Evolutionary conservation across 2,888 invertebrate species (phyloP).

Genomic region (Himalopsyche tibetana): DNA sequence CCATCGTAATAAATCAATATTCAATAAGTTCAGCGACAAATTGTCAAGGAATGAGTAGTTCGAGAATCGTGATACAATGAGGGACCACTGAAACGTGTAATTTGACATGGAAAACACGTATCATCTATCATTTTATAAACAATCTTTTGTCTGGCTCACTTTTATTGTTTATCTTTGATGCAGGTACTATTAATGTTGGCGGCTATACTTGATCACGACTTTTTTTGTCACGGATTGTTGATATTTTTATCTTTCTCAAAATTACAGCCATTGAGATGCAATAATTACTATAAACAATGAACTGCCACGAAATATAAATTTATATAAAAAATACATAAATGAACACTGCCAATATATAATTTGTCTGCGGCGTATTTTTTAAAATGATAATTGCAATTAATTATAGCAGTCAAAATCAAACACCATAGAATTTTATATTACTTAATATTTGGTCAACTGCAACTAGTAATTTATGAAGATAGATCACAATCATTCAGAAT

Average conservation of each 20-base stretch:
- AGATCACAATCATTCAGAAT: too few relatives aligned
- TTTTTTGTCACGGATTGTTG: slow-evolving; percentile 34
- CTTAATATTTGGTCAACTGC: too few relatives aligned
- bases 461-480: too few relatives aligned
- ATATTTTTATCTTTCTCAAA: slow-evolving; percentile 17
- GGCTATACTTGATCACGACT: slow-evolving; percentile 29
- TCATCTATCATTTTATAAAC: slow-evolving; percentile 54
- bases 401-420: too few relatives aligned
- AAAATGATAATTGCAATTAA: too few relatives aligned
- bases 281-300: neutral
- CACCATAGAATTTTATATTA: too few relatives aligned
- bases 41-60: neutral
- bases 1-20: neutral
- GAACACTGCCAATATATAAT: too few relatives aligned
- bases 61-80: slow-evolving; percentile 28
- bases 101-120: slow-evolving; percentile 56
- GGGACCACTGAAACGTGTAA: slow-evolving; percentile 58
- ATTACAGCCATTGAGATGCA: neutral
- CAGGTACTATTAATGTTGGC: slow-evolving; percentile 50
- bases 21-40: slow-evolving; percentile 3
- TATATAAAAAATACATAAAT: too few relatives aligned
- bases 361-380: too few relatives aligned
- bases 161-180: slow-evolving; percentile 53
- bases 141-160: slow-evolving; percentile 50
- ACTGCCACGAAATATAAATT: too few relatives aligned